A percentile compares a stretch with the other conserved stretches of the same genome.
Conservation (phyloP, 2,888 invertebrate genomes). For the Lordiphosa fenestrarum region DNA sequence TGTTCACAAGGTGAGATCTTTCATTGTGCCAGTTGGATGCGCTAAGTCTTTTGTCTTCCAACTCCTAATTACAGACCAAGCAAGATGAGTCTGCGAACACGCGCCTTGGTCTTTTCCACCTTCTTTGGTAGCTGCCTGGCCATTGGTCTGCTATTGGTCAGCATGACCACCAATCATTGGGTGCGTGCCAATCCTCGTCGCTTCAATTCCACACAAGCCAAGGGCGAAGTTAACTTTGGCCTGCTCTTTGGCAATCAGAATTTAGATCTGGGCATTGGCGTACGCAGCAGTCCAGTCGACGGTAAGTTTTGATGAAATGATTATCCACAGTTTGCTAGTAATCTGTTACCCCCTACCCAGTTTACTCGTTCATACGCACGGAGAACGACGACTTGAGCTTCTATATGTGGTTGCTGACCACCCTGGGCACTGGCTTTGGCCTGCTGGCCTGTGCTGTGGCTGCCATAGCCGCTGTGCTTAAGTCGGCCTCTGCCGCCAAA, state of each 20-base stretch:
- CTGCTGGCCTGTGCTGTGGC: constrained; percentile 78
- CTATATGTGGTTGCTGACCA: constrained; percentile 79
- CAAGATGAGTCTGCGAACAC: constrained; percentile 84
- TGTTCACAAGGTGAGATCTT: not conserved
- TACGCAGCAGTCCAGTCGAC: constrained; percentile 87
- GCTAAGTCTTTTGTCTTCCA: constrained; percentile 5
- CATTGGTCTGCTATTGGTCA: constrained; percentile 86
- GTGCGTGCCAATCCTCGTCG: constrained; percentile 85
- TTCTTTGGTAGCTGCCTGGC: constrained; percentile 88
- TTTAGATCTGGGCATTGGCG: constrained; percentile 90
- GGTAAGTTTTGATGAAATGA: constrained; percentile 81
- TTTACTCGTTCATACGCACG: constrained; percentile 74
- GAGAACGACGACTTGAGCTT: constrained; percentile 78
- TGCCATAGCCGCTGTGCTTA: constrained; percentile 79
- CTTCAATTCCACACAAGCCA: constrained; percentile 80
- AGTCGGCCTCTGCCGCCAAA: constrained; percentile 79
- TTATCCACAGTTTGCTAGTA: not conserved
- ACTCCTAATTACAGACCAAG: constrained; percentile 14
- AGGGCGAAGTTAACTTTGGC: constrained; percentile 90
- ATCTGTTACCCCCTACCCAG: constrained; percentile 46
- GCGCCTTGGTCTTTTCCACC: constrained; percentile 87
- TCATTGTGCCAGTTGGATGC: not conserved
- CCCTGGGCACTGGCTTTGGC: constrained; percentile 79
- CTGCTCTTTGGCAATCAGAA: constrained; percentile 92
- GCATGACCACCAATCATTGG: constrained; percentile 90